A percentile compares a stretch with the other conserved stretches of the same genome.
phyloP scores from a whole-genome alignment of 2,113 vertebrate genomes.

The Phalacrocorax brasilianus region DNA sequence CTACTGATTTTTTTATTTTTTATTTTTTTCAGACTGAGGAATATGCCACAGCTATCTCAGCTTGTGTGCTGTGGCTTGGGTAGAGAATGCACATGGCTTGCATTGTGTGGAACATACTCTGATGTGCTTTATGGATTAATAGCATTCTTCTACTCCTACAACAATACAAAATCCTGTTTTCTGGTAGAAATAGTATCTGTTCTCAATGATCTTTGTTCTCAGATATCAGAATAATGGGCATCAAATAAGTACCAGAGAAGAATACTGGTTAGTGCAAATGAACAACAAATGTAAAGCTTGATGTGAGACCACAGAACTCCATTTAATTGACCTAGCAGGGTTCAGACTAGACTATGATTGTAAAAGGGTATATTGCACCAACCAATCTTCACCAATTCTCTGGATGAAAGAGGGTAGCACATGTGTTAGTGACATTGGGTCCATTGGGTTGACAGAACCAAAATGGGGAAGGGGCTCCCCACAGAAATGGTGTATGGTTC shows the following conservation, averaged over 20 bases:
- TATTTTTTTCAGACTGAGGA: neutral
- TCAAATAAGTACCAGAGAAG: slow-evolving; percentile 43
- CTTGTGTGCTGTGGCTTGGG: neutral
- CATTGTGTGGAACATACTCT: neutral
- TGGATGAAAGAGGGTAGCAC: neutral
- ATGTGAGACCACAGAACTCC: neutral
- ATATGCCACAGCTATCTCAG: neutral
- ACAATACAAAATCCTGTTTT: neutral
- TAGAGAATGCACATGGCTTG: slow-evolving; percentile 3
- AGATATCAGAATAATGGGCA: slow-evolving; percentile 40
- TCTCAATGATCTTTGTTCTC: slow-evolving; percentile 52
- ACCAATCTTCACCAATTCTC: neutral
- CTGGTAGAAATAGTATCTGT: slow-evolving; percentile 26
- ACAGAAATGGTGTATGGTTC: neutral
- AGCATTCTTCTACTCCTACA: slow-evolving; percentile 42
- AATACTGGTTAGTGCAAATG: slow-evolving; percentile 23
- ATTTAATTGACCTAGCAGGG: neutral
- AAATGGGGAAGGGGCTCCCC: neutral
- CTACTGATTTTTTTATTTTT: neutral
- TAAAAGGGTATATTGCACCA: neutral
- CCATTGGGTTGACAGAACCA: neutral
- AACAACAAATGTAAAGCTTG: slow-evolving; percentile 52
- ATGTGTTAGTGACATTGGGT: too few relatives aligned
- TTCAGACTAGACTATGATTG: neutral
- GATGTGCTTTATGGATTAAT: slow-evolving; percentile 15